Base-by-base conservation (phyloP, 2,888 invertebrate species). In the Antheraea assamensis region DNA sequence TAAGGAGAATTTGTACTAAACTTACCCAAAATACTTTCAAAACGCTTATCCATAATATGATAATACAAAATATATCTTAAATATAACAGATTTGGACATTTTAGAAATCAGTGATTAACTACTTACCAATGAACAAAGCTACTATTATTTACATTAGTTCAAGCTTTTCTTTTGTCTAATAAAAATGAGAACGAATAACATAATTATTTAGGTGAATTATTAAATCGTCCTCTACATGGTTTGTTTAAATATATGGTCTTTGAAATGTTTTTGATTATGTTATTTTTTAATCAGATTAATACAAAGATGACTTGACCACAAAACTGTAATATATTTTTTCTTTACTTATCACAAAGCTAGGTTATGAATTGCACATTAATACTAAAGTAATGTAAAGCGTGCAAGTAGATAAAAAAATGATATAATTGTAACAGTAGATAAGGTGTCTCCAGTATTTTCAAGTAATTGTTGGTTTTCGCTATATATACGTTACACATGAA, bases 381-480 rank as follows among this genome's bases (percentile, higher is more conserved):
- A 72, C 61, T 52, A 52, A 17, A 27, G 30, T 72, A 72, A 35
- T 24, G 35, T 52, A 52, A 70, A 52, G 47, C 15, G 49, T 66
- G 52, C 52, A 55, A 52, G 30, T 52, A 30, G 31, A 35, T 61
- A 47, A 30, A 72, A 31, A 47, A 71, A n/a, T 19, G 68, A 35
- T 49, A n/a, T 31, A 30, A 52, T 31, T 72, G 24, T 64, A 42
- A 27, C 61, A 27, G 24, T 47, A 30, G 31, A 66, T 68, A 68
- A 31, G 58, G 10, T n/a, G n/a, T 55, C 42, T 47, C 52, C 52
- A 52, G 72, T 68, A 72, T 72, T 72, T 64, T 13, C 30, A 27
- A 17, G 61, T 64, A 17, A 64, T 3, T 64, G 30, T 64, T 64
- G 61, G 27, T 64, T 64, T 30, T 30, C 17, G 30, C 17, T 24